These are phyloP conservation scores for Entelurus aequoreus DNA, from an alignment of 2,113 vertebrate genomes.

Conservation along the genomic window DNA sequence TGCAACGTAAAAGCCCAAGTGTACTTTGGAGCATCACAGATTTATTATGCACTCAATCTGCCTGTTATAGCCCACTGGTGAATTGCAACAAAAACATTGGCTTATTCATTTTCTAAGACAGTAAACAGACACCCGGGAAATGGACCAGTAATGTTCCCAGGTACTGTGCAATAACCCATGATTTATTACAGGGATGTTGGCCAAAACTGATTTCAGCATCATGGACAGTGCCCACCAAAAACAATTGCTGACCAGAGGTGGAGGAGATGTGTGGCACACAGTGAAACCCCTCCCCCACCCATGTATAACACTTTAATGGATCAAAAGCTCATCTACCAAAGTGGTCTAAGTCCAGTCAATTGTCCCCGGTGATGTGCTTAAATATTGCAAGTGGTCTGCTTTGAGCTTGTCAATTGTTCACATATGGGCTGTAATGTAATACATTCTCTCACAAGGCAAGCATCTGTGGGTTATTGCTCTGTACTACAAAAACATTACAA, in stretches of 20 bases:
- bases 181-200: constrained; percentile 8
- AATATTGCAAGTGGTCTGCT: not conserved
- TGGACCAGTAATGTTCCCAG: constrained; percentile 23
- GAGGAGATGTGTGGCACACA: not conserved
- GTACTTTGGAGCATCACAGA: constrained; percentile 1
- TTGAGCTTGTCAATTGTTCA: not conserved
- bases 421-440: not conserved
- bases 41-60: constrained; percentile 39
- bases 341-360: not conserved
- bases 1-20: constrained; percentile 6
- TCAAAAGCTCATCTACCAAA: not conserved
- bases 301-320: not conserved
- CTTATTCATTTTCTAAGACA: constrained; percentile 19
- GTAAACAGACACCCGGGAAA: constrained; percentile 51
- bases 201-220: constrained; percentile 22
- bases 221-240: constrained; percentile 19
- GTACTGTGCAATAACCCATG: not conserved
- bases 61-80: not conserved
- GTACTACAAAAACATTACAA: no score
- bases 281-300: not conserved
- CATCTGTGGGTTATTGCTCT: not conserved
- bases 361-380: not conserved
- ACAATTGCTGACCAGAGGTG: constrained; percentile 26
- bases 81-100: constrained; percentile 5
- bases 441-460: not conserved